These are phyloP conservation scores for Anoplius nigerrimus DNA, from an alignment of 2,888 invertebrate genomes.

Conservation along the genomic window DNA sequence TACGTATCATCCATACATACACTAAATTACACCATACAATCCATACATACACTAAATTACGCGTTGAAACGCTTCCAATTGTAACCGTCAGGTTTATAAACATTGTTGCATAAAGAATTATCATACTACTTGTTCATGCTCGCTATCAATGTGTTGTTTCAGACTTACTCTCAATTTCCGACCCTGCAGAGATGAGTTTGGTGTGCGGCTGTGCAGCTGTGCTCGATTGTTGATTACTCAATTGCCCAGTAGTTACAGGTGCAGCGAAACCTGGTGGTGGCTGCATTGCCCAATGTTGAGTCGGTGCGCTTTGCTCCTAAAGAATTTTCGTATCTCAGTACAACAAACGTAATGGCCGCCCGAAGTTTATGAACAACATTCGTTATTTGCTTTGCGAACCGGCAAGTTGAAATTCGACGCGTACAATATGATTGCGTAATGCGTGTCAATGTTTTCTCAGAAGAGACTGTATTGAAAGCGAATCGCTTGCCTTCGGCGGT, in stretches of 20 bases:
- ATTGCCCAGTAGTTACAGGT: slow-evolving; percentile 65
- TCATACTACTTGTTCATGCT: no score
- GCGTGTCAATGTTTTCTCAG: no score
- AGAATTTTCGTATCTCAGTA: not conserved
- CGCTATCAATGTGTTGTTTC: not conserved
- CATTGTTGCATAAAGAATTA: no score
- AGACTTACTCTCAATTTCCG: slow-evolving; percentile 72
- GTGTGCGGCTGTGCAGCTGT: slow-evolving; percentile 73
- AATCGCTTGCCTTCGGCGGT: no score
- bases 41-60: no score
- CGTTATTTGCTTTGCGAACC: not conserved
- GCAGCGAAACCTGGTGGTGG: slow-evolving; percentile 73
- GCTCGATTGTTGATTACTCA: slow-evolving; percentile 69
- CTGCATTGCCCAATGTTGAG: slow-evolving; percentile 74
- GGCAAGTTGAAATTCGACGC: not conserved
- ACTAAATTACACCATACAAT: no score
- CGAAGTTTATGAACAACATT: not conserved
- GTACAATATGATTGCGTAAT: no score
- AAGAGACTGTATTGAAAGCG: no score
- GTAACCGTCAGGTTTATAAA: no score
- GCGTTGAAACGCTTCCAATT: no score
- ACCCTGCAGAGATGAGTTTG: slow-evolving; percentile 72
- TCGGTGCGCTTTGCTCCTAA: slow-evolving; percentile 68
- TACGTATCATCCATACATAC: no score
- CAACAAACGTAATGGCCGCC: not conserved